Evolutionary conservation across 2,797 vertebrate species (phyloP).

Genomic region (Lophotriccus pileatus): DNA sequence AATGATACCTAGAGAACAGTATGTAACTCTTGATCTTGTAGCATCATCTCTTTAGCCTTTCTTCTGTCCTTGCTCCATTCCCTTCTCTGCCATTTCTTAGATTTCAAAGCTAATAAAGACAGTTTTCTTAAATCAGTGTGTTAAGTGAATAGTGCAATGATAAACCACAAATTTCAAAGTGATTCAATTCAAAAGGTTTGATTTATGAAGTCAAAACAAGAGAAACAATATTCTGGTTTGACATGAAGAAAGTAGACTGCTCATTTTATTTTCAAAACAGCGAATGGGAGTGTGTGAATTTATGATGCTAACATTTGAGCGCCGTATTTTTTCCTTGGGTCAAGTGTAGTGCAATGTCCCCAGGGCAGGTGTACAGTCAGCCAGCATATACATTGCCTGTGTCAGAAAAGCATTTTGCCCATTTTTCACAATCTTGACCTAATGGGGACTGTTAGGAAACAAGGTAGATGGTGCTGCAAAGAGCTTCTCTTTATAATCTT

Average conservation of each 20-base stretch:
- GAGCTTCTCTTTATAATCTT: not conserved
- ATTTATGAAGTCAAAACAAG: not conserved
- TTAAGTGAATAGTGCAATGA: not conserved
- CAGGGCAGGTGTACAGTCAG: constrained; percentile 8
- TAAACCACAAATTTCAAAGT: not conserved
- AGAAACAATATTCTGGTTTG: not conserved
- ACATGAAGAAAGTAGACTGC: not conserved
- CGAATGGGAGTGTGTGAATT: not conserved
- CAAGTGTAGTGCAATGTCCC: constrained; percentile 3
- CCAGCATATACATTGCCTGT: not conserved
- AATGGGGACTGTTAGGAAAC: not conserved
- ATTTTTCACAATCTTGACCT: constrained; percentile 9
- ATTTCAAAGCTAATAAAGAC: not conserved
- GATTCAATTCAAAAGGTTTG: not conserved
- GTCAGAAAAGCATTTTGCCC: constrained; percentile 15
- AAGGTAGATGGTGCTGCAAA: not conserved
- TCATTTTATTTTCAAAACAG: constrained; percentile 2
- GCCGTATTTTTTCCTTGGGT: constrained; percentile 21
- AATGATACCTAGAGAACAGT: not conserved
- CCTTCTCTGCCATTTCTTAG: not conserved
- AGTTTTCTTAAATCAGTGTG: not conserved
- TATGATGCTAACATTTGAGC: not conserved
- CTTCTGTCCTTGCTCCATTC: not conserved
- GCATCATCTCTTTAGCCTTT: not conserved
- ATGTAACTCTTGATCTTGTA: not conserved